These are phyloP conservation scores for Piaya cayana DNA, from an alignment of 2,113 vertebrate species.

Conservation along the genomic window DNA sequence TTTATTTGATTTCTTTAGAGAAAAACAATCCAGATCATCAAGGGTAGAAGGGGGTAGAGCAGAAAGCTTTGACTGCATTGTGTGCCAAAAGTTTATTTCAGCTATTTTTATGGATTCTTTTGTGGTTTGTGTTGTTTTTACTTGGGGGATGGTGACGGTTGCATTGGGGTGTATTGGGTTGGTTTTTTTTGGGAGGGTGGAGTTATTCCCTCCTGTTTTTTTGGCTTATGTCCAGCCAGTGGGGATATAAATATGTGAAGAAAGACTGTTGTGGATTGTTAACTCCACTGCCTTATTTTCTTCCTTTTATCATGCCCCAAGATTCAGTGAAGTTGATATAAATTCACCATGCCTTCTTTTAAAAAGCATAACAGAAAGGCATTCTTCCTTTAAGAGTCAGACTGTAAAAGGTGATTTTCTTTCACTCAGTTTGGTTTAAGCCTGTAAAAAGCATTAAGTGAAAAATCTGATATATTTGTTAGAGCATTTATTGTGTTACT, in stretches of 20 bases:
- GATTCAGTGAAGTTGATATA: constrained; percentile 78
- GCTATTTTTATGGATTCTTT: background rate
- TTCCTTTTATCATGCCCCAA: constrained; percentile 80
- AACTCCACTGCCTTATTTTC: constrained; percentile 65
- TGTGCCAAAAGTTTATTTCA: constrained; percentile 31
- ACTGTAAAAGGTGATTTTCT: constrained; percentile 81
- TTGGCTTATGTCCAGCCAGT: constrained; percentile 54
- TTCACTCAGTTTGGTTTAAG: constrained; percentile 79
- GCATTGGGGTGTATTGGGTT: too few relatives aligned
- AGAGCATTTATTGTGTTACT: constrained; percentile 78
- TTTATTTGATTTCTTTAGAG: constrained; percentile 3
- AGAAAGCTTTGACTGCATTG: background rate
- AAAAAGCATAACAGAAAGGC: constrained; percentile 73
- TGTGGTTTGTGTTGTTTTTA: too few relatives aligned
- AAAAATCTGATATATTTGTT: constrained; percentile 85
- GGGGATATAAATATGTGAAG: constrained; percentile 80
- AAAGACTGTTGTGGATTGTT: constrained; percentile 78
- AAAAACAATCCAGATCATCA: background rate
- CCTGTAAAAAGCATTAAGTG: constrained; percentile 84
- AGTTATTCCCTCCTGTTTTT: background rate
- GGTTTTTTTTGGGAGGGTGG: background rate
- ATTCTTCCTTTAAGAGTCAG: constrained; percentile 76
- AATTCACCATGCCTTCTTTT: constrained; percentile 78
- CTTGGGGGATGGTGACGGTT: too few relatives aligned
- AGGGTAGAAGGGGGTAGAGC: background rate